Evolutionary conservation across 1,140 invertebrate species (phyloP).

Genomic region (Microplitis mediator): DNA sequence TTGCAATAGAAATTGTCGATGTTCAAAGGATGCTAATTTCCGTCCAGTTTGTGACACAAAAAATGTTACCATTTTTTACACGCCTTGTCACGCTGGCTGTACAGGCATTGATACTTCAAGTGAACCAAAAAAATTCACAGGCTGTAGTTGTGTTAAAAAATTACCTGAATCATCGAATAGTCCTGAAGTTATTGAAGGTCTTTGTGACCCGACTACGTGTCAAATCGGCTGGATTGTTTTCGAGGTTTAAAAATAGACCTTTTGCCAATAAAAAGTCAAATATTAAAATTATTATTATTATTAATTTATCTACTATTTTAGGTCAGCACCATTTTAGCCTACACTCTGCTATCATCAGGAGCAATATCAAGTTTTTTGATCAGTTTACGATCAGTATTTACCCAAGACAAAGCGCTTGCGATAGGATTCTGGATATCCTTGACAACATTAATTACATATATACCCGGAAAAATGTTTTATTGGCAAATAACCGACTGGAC

Average conservation of each 20-base stretch:
- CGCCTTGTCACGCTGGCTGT: constrained; percentile 76
- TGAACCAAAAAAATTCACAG: constrained; percentile 58
- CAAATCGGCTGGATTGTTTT: constrained; percentile 63
- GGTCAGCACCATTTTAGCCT: constrained; percentile 44
- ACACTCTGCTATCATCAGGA: constrained; percentile 50
- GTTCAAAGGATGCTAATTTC: constrained; percentile 67
- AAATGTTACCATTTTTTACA: constrained; percentile 67
- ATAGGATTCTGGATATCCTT: constrained; percentile 65
- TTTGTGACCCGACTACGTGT: constrained; percentile 63
- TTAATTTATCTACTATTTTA: constrained; percentile 30
- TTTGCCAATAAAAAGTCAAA: background rate
- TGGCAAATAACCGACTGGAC: constrained; percentile 54
- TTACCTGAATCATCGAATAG: constrained; percentile 40
- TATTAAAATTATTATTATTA: background rate
- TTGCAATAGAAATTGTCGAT: constrained; percentile 70
- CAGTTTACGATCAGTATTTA: constrained; percentile 61
- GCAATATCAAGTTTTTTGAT: constrained; percentile 67
- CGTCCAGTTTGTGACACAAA: constrained; percentile 70
- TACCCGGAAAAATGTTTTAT: constrained; percentile 66
- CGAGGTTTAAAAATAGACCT: constrained; percentile 48
- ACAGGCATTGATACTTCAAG: constrained; percentile 47
- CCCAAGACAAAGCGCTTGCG: constrained; percentile 66
- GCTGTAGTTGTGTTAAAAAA: constrained; percentile 62
- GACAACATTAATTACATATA: constrained; percentile 62
- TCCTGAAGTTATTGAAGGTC: constrained; percentile 60